Evolutionary conservation across 2,888 invertebrate genomes (phyloP).

Genomic region (Chrysina gloriosa): DNA sequence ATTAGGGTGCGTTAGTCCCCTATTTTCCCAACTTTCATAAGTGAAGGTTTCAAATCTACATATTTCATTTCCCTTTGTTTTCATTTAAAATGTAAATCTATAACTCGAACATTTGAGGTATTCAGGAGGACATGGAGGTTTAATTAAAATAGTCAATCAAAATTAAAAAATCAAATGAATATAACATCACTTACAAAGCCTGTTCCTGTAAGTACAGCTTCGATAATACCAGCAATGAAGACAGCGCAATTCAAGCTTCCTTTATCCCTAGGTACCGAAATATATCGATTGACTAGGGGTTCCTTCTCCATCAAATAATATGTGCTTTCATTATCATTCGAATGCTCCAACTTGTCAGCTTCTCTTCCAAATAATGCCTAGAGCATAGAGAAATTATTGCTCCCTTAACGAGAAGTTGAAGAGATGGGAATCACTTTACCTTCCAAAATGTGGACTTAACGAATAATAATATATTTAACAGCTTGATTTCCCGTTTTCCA

Average conservation of each 20-base stretch:
- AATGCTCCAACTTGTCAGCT: slow-evolving; percentile 98
- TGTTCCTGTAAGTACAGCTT: slow-evolving; percentile 92
- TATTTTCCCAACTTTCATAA: no score
- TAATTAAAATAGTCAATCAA: not conserved
- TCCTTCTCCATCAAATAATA: slow-evolving; percentile 99
- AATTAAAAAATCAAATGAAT: not conserved
- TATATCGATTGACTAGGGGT: slow-evolving; percentile 93
- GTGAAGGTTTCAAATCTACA: no score
- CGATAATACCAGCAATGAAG: slow-evolving; percentile 98
- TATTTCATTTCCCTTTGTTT: no score
- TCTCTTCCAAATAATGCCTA: slow-evolving; percentile 96
- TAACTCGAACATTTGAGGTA: no score
- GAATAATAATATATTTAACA: slow-evolving; percentile 94
- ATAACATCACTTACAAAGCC: slow-evolving; percentile 87
- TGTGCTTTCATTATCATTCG: slow-evolving; percentile 97
- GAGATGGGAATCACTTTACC: slow-evolving; percentile 71
- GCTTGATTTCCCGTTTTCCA: slow-evolving; percentile 93
- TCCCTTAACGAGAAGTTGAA: not conserved
- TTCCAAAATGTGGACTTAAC: slow-evolving; percentile 98
- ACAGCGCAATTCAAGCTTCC: slow-evolving; percentile 97
- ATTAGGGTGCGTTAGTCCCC: no score
- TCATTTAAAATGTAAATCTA: not conserved
- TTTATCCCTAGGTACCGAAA: slow-evolving; percentile 98
- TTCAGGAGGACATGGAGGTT: no score
- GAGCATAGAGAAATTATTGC: slow-evolving; percentile 53